phyloP scores from a whole-genome alignment of 2,113 vertebrate genomes.

The Malurus cyaneus region DNA sequence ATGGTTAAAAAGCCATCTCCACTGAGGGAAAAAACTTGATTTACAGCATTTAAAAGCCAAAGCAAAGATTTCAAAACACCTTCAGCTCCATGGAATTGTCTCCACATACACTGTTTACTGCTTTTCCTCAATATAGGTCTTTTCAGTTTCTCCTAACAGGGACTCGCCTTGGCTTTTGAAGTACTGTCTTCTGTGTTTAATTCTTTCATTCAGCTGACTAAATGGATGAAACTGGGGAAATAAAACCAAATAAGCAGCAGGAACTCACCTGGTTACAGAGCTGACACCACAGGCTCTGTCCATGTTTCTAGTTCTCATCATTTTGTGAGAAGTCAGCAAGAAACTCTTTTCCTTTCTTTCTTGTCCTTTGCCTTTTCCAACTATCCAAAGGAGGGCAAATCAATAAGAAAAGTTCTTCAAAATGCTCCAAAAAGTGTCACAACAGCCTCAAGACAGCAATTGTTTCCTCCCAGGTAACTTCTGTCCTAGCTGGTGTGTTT shows the following conservation, averaged over 20 bases:
- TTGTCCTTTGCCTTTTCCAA: background rate
- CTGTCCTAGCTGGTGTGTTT: background rate
- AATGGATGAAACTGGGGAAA: background rate
- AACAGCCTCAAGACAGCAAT: background rate
- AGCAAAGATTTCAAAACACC: background rate
- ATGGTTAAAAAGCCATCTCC: background rate
- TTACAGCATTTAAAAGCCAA: background rate
- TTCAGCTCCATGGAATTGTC: background rate
- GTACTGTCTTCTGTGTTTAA: background rate
- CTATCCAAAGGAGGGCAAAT: background rate
- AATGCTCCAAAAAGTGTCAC: background rate
- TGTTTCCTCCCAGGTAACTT: background rate
- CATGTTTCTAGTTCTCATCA: background rate
- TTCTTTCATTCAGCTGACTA: background rate
- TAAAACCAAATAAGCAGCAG: background rate
- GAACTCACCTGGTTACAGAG: slow-evolving; percentile 4
- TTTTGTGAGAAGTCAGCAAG: background rate
- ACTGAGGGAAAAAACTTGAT: background rate
- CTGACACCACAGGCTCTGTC: background rate
- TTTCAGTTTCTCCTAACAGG: background rate
- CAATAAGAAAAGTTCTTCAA: background rate
- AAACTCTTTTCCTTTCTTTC: background rate
- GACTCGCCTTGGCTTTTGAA: background rate
- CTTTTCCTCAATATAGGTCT: background rate
- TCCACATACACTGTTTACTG: background rate